Base-by-base conservation (phyloP, 2,888 invertebrate species). In the Theretra japonica region DNA sequence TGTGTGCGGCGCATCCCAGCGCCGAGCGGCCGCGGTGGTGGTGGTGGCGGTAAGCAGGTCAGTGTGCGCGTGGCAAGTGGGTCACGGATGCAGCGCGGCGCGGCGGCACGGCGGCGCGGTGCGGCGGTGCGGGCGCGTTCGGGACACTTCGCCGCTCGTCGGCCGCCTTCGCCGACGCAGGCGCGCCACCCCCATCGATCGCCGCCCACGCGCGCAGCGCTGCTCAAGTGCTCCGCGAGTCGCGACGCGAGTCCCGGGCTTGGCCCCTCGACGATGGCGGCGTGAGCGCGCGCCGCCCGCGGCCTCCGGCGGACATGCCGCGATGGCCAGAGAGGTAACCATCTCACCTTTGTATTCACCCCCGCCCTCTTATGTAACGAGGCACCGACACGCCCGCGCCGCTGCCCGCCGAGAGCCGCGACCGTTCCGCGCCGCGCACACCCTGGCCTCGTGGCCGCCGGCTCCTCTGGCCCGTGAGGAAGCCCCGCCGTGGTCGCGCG, bases 321-420 rank as follows among this genome's bases (percentile, higher is more conserved):
- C 96, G 95, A 96, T 96, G 96, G 96, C 96, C 95, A 96, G 96
- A 96, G 96, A 96, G 96, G 96, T 96, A 95, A 92, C 88, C 87
- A 89, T 83, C 87, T 88, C 88, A 89, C 88, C 88, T 84, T 82
- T 83, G 77, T 75, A 75, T 86, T 84, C 88, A 82, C 82, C 83
- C 80, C 82, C 84, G 79, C 80, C 82, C 84, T 82, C 73, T 90
- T 88, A 88, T 86, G 88, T 88, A 89, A 88, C 87, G 84, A 82
- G 81, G 77, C 74, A 80, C 79, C 81, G 87, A 85, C 90, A 86
- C 90, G 87, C 89, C 88, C 88, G 87, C 71, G 71, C 57, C 80
- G 76, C 79, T 76, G 73, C 79, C 77, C 62, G 25, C 70, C 71
- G 68, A 59, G 76, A 65, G 19, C 30, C 60, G 41, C 57, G 65